Base-by-base conservation (phyloP, 2,888 invertebrate genomes). In the Pimpla rufipes region DNA sequence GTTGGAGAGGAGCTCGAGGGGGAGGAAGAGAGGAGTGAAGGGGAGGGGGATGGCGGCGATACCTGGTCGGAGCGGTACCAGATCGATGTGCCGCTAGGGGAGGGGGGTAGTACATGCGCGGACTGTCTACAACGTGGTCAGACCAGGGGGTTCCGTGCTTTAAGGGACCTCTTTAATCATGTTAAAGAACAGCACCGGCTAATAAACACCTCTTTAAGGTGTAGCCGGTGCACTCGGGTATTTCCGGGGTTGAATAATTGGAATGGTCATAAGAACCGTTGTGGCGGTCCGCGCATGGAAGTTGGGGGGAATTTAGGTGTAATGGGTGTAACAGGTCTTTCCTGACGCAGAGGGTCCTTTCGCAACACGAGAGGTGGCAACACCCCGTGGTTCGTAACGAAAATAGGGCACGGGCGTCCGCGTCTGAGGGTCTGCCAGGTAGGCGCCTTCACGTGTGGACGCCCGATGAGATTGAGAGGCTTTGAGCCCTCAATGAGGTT, bases 331-430 rank as follows among this genome's bases (percentile, higher is more conserved):
- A 21, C 0, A 42, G 42, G 42, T 21, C 35, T 1, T 64, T 74
- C 3, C 11, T 7, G 2, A 67, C 77, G 0, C 13, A 47, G 0
- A 47, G 57, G 0, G 59, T 47, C 0, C 57, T 42, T 6, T 68
- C 47, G 1, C 82, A 77, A 4, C 85, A 86, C 21, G 84, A 86
- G 50, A 35, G 85, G 0, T 77, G 74, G 11, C 67, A 8, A 1
- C 85, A 85, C 23, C 80, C 82, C 0, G 23, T 0, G 0, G 1
- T 71, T 0, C 40, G 84, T 0, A 85, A 86, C 37, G 11, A 10
- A 1, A 78, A 71, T 6, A 55, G 81, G 2, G 18, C 0, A 8
- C 45, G 75, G 8, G 18, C 50, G 2, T 3, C 45, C 2, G 16
- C 4, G 0, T 11, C 13, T 13, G 55, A 66, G 10, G 67, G 67